These are phyloP conservation scores for Quadriops clusia DNA, from an alignment of 2,888 invertebrate genomes.

Conservation along the genomic window DNA sequence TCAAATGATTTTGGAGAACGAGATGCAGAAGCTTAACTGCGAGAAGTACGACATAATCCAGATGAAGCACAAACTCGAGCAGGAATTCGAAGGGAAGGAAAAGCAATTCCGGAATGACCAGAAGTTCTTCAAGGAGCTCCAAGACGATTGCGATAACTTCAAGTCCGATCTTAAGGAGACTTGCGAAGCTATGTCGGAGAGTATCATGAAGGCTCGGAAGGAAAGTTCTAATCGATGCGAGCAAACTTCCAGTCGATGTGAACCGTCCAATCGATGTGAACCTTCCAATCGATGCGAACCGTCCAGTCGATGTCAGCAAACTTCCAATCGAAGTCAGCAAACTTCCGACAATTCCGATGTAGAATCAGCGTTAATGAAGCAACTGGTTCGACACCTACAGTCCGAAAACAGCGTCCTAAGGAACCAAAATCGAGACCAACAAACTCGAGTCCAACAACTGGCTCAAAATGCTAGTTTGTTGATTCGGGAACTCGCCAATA, in stretches of 20 bases:
- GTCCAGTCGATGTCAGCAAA: too few species aligned
- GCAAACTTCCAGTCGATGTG: too few species aligned
- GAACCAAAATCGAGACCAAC: slow-evolving; percentile 11
- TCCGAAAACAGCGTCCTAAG: slow-evolving; percentile 18
- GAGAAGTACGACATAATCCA: slow-evolving; percentile 10
- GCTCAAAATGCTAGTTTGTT: background rate
- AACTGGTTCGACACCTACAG: slow-evolving; percentile 15
- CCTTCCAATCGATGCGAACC: too few species aligned
- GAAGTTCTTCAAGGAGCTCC: slow-evolving; percentile 9
- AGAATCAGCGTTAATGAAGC: slow-evolving; percentile 15
- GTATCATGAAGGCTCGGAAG: slow-evolving; percentile 3
- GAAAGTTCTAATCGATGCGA: slow-evolving; percentile 1
- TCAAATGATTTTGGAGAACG: slow-evolving; percentile 11
- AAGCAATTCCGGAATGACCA: slow-evolving; percentile 7
- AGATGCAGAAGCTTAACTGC: slow-evolving; percentile 12
- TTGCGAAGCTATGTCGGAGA: slow-evolving; percentile 8
- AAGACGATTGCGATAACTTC: slow-evolving; percentile 11
- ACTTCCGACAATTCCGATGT: slow-evolving; percentile 1
- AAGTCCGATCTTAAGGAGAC: slow-evolving; percentile 10
- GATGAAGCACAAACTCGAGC: slow-evolving; percentile 10
- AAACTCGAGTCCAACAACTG: slow-evolving; percentile 2
- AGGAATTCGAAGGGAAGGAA: slow-evolving; percentile 11
- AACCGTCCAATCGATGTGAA: too few species aligned
- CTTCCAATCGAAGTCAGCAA: slow-evolving; percentile 5
- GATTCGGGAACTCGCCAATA: too few species aligned